Percentiles rank a stretch among this genome's conserved stretches.
Evolutionary conservation across 2,113 vertebrate genomes (phyloP).

Genomic region (Platichthys flesus): DNA sequence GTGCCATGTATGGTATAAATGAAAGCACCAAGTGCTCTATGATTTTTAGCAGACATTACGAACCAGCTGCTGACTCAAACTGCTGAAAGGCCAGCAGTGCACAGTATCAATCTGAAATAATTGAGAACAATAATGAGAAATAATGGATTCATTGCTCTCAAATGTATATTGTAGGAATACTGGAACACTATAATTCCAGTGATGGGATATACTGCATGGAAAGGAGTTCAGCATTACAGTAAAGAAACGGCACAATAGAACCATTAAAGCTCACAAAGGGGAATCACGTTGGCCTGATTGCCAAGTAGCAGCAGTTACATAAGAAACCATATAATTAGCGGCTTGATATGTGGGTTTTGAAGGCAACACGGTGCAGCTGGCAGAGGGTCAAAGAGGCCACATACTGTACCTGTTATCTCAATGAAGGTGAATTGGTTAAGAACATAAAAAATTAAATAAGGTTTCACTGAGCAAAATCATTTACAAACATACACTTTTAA

Average conservation of each 20-base stretch:
- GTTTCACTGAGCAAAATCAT: not conserved
- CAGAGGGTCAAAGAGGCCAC: not conserved
- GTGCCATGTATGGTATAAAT: not conserved
- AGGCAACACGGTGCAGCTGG: not conserved
- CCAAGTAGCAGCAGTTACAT: not conserved
- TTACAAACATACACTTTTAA: not conserved
- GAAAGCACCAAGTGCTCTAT: too few species aligned
- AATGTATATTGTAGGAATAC: not conserved
- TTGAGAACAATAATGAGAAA: not conserved
- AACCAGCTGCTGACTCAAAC: not conserved
- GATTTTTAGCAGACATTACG: not conserved
- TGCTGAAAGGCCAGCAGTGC: not conserved
- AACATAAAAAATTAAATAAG: too few species aligned
- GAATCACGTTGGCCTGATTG: not conserved
- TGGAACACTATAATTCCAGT: not conserved
- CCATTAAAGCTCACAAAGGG: not conserved
- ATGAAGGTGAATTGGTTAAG: too few species aligned
- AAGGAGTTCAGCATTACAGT: not conserved
- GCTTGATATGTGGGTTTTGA: constrained; percentile 1
- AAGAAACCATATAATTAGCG: constrained; percentile 4
- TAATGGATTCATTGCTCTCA: not conserved
- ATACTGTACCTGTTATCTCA: not conserved
- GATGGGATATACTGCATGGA: not conserved
- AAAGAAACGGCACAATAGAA: not conserved
- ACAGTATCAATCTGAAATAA: not conserved